These are phyloP conservation scores for Carlito syrichta DNA, from an alignment of 2,113 vertebrate genomes.

Conservation along the genomic window DNA sequence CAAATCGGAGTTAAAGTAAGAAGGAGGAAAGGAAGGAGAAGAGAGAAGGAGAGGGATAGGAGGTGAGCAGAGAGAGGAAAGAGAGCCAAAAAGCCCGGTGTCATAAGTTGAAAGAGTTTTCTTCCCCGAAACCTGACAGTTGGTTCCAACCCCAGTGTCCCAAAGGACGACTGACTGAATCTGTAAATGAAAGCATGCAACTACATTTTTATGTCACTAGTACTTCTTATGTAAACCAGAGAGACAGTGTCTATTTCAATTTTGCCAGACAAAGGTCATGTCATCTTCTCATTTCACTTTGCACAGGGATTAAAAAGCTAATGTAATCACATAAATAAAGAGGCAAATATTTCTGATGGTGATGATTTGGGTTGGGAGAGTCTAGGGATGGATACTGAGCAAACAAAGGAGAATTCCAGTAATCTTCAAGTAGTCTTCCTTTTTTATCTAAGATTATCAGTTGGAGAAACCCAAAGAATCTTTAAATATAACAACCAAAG, in stretches of 20 bases:
- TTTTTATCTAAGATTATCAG: background rate
- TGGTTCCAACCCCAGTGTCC: background rate
- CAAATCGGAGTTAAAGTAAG: background rate
- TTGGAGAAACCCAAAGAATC: background rate
- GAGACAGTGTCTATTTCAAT: background rate
- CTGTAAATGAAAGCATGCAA: background rate
- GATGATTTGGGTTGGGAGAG: background rate
- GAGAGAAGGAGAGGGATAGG: too few species aligned
- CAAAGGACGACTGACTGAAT: background rate
- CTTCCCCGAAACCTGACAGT: background rate
- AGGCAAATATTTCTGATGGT: background rate
- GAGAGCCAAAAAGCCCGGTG: background rate
- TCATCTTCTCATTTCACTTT: background rate
- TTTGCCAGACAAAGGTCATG: background rate
- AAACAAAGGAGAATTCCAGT: background rate
- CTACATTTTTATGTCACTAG: background rate
- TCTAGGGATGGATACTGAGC: background rate
- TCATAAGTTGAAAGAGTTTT: background rate
- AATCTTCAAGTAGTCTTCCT: background rate
- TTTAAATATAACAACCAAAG: too few species aligned
- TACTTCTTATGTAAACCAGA: background rate
- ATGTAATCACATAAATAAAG: background rate
- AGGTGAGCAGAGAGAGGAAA: background rate
- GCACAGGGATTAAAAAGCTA: background rate
- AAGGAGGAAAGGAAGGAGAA: background rate